These are phyloP conservation scores for Denticeps clupeoides DNA, from an alignment of 2,797 vertebrate species.

Conservation along the genomic window DNA sequence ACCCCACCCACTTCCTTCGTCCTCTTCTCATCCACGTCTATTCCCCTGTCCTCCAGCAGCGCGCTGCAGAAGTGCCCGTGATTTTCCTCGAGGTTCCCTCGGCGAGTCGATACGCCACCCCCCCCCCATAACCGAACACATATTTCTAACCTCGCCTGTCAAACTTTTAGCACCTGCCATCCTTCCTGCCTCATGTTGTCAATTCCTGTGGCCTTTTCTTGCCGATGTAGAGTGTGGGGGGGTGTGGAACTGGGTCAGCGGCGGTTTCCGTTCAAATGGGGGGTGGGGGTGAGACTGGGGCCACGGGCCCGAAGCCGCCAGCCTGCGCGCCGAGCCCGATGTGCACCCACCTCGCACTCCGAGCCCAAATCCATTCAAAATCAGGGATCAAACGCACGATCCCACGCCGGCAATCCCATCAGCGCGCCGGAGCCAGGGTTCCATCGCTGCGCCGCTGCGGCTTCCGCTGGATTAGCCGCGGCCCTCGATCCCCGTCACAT, in stretches of 20 bases:
- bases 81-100: too few relatives aligned
- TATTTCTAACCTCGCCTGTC: conserved; percentile 52
- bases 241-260: conserved; percentile 52
- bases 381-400: too few relatives aligned
- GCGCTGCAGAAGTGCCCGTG: too few relatives aligned
- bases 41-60: conserved; percentile 1
- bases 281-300: conserved; percentile 48
- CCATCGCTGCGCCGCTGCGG: too few relatives aligned
- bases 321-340: too few relatives aligned
- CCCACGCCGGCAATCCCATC: too few relatives aligned
- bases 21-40: not conserved
- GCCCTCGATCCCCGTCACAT: too few relatives aligned
- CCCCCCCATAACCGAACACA: conserved; percentile 52
- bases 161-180: conserved; percentile 70
- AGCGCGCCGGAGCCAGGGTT: too few relatives aligned
- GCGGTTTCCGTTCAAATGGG: conserved; percentile 35
- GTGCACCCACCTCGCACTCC: too few relatives aligned
- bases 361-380: not conserved
- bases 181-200: conserved; percentile 44
- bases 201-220: conserved; percentile 38
- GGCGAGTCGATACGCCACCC: not conserved
- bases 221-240: not conserved
- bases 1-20: not conserved
- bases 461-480: too few relatives aligned
- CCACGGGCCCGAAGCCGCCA: conserved; percentile 33